phyloP scores from a whole-genome alignment of 2,113 vertebrate genomes.

The Micronycteris hirsuta region DNA sequence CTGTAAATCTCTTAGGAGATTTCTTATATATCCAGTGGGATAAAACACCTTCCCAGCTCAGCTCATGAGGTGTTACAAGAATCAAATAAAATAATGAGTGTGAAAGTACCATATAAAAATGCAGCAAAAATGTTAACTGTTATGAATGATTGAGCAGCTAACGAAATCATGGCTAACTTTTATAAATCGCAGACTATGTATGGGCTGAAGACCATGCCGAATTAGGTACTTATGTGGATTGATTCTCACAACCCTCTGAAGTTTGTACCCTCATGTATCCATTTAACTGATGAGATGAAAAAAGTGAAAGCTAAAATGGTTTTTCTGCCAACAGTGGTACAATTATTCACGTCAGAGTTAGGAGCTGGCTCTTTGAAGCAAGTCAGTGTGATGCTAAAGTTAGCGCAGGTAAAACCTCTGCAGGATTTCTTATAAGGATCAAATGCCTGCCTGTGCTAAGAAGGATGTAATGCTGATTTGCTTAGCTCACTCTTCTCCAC shows the following conservation, averaged over 20 bases:
- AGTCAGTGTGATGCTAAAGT: neutral
- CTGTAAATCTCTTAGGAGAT: neutral
- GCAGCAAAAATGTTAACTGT: neutral
- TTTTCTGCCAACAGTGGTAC: neutral
- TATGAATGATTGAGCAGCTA: neutral
- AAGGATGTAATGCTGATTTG: neutral
- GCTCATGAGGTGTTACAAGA: neutral
- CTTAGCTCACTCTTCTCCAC: neutral
- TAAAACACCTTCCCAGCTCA: neutral
- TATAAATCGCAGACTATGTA: neutral
- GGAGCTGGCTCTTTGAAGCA: neutral
- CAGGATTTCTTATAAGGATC: neutral
- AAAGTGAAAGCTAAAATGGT: neutral
- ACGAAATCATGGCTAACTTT: neutral
- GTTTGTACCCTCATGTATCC: neutral
- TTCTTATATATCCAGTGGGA: neutral
- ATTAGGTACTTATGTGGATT: neutral
- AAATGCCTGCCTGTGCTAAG: neutral
- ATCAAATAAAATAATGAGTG: neutral
- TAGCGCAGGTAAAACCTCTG: neutral
- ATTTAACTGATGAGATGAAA: neutral
- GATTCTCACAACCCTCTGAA: neutral
- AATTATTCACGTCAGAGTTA: neutral
- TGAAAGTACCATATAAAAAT: neutral
- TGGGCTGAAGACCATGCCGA: neutral